Conservation (phyloP, 2,888 invertebrate species). For the Tiphia femorata region DNA sequence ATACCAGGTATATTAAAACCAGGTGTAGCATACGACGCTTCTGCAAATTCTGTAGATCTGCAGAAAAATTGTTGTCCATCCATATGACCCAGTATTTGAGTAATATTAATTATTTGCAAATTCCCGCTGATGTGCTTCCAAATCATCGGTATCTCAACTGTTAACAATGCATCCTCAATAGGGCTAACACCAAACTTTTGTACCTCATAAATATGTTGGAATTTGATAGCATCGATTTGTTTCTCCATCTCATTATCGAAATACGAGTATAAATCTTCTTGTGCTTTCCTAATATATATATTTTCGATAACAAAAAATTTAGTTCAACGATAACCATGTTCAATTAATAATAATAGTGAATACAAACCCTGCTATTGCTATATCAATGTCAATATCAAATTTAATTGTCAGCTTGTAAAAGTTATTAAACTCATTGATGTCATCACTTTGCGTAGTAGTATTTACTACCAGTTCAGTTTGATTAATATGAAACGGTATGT, state of each 20-base stretch:
- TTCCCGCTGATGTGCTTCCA: constrained; percentile 27
- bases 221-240: constrained; percentile 54
- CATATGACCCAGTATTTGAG: constrained; percentile 33
- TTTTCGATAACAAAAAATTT: background rate
- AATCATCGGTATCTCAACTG: constrained; percentile 60
- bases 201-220: constrained; percentile 57
- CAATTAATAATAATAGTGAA: background rate
- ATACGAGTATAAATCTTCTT: constrained; percentile 62
- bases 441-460: constrained; percentile 63
- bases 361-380: constrained; percentile 66
- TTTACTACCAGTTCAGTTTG: constrained; percentile 50
- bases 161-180: constrained; percentile 59
- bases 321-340: background rate
- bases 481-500: constrained; percentile 39
- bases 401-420: constrained; percentile 48
- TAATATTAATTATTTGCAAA: constrained; percentile 43
- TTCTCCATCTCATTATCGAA: constrained; percentile 50
- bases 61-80: constrained; percentile 44
- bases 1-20: background rate
- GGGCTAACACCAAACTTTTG: constrained; percentile 67
- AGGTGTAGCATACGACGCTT: background rate
- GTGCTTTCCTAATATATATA: constrained; percentile 58
- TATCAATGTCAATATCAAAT: constrained; percentile 60
- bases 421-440: constrained; percentile 46
- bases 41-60: constrained; percentile 3